These are phyloP conservation scores for Okapia johnstoni DNA, from an alignment of 2,113 vertebrate genomes.

Conservation along the genomic window DNA sequence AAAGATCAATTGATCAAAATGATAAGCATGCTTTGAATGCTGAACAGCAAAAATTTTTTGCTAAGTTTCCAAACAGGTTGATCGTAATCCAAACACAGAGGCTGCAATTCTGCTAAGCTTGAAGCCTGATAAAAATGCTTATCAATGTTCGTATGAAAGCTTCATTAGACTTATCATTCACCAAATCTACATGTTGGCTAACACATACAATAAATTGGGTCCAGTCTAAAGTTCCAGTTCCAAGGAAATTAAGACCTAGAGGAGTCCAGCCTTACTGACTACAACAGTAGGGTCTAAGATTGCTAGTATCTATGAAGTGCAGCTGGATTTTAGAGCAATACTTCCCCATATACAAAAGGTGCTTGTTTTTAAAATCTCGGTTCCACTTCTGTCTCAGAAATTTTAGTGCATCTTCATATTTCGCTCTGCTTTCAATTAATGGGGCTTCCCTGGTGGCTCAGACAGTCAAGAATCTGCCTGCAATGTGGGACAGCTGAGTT, in stretches of 20 bases:
- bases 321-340: neutral
- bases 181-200: neutral
- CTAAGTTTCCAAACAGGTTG: neutral
- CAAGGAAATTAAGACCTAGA: neutral
- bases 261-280: neutral
- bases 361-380: neutral
- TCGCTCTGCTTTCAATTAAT: neutral
- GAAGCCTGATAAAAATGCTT: neutral
- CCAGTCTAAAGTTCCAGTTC: neutral
- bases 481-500: neutral
- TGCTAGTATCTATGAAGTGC: neutral
- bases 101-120: neutral
- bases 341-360: neutral
- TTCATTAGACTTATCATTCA: neutral
- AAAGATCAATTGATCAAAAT: neutral
- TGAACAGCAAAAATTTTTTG: slow-evolving; percentile 1
- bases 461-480: neutral
- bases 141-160: neutral
- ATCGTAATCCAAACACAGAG: neutral
- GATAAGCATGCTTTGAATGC: neutral
- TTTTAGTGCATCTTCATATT: neutral
- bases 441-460: neutral
- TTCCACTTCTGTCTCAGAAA: neutral
- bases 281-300: neutral
- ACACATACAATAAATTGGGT: neutral